Evolutionary conservation across 2,888 invertebrate genomes (phyloP).

Genomic region (Melieria picta): DNA sequence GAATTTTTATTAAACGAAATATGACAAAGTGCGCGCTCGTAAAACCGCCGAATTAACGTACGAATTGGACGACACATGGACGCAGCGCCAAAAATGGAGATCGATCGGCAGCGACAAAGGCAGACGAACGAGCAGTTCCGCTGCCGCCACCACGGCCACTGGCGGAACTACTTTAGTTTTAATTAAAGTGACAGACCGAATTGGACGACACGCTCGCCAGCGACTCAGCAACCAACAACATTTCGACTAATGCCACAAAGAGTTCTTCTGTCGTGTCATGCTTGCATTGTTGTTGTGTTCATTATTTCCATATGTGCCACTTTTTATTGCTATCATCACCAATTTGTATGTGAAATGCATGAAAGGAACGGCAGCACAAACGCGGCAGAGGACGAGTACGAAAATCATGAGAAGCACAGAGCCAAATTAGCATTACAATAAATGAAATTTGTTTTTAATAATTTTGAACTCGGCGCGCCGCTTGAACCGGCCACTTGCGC

Average conservation of each 20-base stretch:
- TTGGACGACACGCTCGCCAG: constrained; percentile 4
- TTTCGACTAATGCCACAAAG: background rate
- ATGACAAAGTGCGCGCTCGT: background rate
- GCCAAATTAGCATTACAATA: constrained; percentile 3
- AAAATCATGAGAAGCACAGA: background rate
- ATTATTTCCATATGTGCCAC: no score
- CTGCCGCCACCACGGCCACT: background rate
- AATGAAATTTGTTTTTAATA: constrained; percentile 45
- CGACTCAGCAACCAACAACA: no score
- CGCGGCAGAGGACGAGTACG: no score
- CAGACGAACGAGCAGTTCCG: constrained; percentile 21
- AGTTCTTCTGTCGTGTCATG: background rate
- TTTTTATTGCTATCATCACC: no score
- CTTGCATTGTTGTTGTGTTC: no score
- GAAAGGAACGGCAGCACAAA: no score
- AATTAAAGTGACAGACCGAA: constrained; percentile 54
- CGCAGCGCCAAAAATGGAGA: constrained; percentile 34
- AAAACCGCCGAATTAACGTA: background rate
- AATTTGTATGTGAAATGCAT: no score
- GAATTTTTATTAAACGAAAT: constrained; percentile 52
- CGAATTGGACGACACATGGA: background rate
- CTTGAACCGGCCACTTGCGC: constrained; percentile 38
- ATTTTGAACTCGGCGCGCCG: constrained; percentile 54
- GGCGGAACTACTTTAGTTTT: constrained; percentile 51
- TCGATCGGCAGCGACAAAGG: constrained; percentile 30